Evolutionary conservation across 2,797 vertebrate species (phyloP).

Genomic region (Atherinosoma microstoma): DNA sequence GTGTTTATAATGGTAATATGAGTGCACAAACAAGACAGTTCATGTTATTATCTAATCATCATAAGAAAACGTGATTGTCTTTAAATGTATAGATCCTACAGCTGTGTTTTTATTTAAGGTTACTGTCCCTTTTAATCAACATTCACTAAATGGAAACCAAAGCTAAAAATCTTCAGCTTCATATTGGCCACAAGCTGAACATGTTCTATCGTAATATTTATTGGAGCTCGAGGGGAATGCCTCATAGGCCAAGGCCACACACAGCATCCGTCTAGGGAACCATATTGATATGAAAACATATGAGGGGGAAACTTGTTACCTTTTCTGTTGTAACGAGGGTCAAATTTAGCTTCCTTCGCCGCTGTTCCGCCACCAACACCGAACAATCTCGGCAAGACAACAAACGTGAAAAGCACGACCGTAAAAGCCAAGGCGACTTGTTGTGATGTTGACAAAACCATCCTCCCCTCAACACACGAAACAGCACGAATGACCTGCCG

Average conservation of each 20-base stretch:
- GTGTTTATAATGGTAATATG: too few species aligned
- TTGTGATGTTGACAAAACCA: constrained; percentile 84
- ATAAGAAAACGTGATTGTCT: too few species aligned
- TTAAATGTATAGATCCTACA: not conserved
- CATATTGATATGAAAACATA: not conserved
- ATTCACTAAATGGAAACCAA: too few species aligned
- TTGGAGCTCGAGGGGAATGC: not conserved
- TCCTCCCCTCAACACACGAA: constrained; percentile 37
- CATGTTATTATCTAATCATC: too few species aligned
- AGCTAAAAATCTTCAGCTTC: not conserved
- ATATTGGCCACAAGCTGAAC: not conserved
- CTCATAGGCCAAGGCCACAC: not conserved
- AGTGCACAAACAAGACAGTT: not conserved
- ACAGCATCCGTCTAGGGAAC: not conserved
- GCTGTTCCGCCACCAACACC: constrained; percentile 69
- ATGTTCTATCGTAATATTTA: not conserved
- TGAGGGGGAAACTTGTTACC: constrained; percentile 55
- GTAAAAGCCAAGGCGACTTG: constrained; percentile 85
- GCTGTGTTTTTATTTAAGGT: not conserved
- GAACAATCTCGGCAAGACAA: constrained; percentile 87
- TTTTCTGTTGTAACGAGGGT: constrained; percentile 74
- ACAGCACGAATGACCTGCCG: not conserved
- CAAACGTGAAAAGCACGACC: constrained; percentile 82
- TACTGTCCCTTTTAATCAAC: not conserved
- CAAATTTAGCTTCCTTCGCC: constrained; percentile 64